A percentile compares a stretch with the other conserved stretches of the same genome.
Evolutionary conservation across 2,113 vertebrate genomes (phyloP).

Genomic region (Macrotus californicus): DNA sequence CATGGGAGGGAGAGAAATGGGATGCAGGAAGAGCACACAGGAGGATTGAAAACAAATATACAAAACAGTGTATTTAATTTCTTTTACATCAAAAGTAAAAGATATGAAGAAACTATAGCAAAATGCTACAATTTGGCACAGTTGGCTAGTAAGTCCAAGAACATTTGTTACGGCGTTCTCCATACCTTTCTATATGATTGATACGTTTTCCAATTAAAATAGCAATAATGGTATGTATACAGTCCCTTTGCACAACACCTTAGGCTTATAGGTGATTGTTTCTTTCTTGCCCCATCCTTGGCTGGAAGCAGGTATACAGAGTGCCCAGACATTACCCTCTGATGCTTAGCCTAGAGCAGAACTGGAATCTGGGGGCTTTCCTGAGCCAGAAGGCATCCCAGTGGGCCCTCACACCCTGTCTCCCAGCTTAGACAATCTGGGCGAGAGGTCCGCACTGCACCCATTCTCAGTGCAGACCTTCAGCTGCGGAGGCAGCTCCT

Average conservation of each 20-base stretch:
- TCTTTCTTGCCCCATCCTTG: constrained; percentile 6
- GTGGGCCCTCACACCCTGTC: not conserved
- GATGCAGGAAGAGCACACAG: not conserved
- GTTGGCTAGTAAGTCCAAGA: not conserved
- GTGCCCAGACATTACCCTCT: constrained; percentile 16
- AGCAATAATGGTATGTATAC: not conserved
- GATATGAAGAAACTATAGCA: not conserved
- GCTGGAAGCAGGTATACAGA: not conserved
- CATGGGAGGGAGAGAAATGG: not conserved
- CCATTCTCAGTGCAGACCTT: not conserved
- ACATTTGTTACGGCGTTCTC: not conserved
- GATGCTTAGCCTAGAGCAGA: constrained; percentile 24
- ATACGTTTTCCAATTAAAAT: constrained; percentile 9
- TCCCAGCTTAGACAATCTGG: constrained; percentile 32
- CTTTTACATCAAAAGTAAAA: not conserved
- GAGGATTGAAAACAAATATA: not conserved
- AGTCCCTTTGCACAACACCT: not conserved
- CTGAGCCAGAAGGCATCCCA: constrained; percentile 38
- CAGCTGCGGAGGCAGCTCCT: not conserved
- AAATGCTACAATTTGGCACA: not conserved
- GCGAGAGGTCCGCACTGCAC: constrained; percentile 10
- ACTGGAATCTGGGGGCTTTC: not conserved
- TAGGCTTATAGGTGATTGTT: constrained; percentile 1
- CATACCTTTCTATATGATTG: not conserved
- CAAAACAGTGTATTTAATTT: not conserved